A percentile compares a stretch with the other conserved stretches of the same genome.
Evolutionary conservation across 1,140 invertebrate species (phyloP).

Genomic region (Neuroterus valhalla): DNA sequence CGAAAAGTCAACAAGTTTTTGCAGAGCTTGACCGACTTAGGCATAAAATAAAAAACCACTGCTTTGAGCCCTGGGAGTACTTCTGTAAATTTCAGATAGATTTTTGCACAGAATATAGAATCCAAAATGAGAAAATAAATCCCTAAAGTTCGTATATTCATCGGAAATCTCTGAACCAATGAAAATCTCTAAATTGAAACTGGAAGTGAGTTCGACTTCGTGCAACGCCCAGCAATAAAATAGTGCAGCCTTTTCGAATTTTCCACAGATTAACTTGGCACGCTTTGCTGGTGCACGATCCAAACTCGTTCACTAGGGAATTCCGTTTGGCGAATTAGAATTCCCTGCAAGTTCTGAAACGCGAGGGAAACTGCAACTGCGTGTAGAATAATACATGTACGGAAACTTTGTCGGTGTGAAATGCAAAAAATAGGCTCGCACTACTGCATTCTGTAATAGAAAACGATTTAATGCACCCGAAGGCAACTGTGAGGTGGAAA

Average conservation of each 20-base stretch:
- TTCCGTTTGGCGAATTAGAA: constrained; percentile 47
- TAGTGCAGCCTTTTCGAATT: constrained; percentile 30
- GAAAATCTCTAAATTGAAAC: constrained; percentile 28
- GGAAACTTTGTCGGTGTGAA: constrained; percentile 20
- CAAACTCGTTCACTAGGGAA: constrained; percentile 34
- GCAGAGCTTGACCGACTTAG: too few species aligned
- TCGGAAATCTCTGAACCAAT: constrained; percentile 14
- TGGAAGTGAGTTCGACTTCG: constrained; percentile 21
- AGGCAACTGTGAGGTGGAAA: constrained; percentile 36
- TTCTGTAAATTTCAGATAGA: too few species aligned
- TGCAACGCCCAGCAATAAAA: constrained; percentile 28
- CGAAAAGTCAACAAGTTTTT: too few species aligned
- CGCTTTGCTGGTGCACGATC: constrained; percentile 24
- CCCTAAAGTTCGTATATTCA: constrained; percentile 13
- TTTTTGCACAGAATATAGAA: too few species aligned
- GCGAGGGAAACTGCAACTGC: constrained; percentile 13
- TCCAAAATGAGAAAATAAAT: background rate
- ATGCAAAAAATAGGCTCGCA: constrained; percentile 28
- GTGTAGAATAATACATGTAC: constrained; percentile 7
- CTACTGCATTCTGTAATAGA: constrained; percentile 13
- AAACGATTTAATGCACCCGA: constrained; percentile 50
- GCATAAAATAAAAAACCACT: too few species aligned
- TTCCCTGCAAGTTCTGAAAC: constrained; percentile 3
- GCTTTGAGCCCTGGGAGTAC: too few species aligned
- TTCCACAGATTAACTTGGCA: constrained; percentile 29